A percentile compares a stretch with the other conserved stretches of the same genome.
Conservation (phyloP, 1,140 invertebrate genomes). For the Maniola jurtina region DNA sequence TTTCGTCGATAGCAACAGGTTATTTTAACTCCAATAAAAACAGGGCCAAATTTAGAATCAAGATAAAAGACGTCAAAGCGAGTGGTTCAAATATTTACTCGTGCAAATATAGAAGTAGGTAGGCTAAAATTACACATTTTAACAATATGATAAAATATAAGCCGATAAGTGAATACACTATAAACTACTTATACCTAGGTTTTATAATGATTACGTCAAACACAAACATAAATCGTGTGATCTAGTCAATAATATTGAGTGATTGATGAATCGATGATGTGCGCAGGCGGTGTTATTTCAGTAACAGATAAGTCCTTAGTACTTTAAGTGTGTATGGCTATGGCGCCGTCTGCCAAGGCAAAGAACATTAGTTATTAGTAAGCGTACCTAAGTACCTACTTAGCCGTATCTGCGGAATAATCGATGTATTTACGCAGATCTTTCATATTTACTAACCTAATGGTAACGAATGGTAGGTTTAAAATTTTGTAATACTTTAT, state of each 20-base stretch:
- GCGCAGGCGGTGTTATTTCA: slow-evolving; percentile 21
- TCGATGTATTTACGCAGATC: neutral
- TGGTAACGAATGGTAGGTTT: neutral
- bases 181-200: too few species aligned
- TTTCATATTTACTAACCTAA: neutral
- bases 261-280: slow-evolving; percentile 22
- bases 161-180: slow-evolving; percentile 7
- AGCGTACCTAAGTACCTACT: neutral
- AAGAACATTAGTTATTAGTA: slow-evolving; percentile 9
- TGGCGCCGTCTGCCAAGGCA: slow-evolving; percentile 21
- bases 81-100: too few species aligned
- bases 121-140: slow-evolving; percentile 14
- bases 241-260: slow-evolving; percentile 25
- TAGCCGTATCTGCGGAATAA: slow-evolving; percentile 2
- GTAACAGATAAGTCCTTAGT: slow-evolving; percentile 16
- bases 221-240: slow-evolving; percentile 18
- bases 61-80: neutral
- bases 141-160: slow-evolving; percentile 12
- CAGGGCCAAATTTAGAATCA: slow-evolving; percentile 8
- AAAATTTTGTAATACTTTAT: too few species aligned
- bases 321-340: slow-evolving; percentile 18
- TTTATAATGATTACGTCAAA: slow-evolving; percentile 22
- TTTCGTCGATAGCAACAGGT: slow-evolving; percentile 5
- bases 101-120: slow-evolving; percentile 8
- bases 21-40: slow-evolving; percentile 11